These are phyloP conservation scores for Plectrocnemia conspersa DNA, from an alignment of 1,140 invertebrate genomes.

Conservation along the genomic window DNA sequence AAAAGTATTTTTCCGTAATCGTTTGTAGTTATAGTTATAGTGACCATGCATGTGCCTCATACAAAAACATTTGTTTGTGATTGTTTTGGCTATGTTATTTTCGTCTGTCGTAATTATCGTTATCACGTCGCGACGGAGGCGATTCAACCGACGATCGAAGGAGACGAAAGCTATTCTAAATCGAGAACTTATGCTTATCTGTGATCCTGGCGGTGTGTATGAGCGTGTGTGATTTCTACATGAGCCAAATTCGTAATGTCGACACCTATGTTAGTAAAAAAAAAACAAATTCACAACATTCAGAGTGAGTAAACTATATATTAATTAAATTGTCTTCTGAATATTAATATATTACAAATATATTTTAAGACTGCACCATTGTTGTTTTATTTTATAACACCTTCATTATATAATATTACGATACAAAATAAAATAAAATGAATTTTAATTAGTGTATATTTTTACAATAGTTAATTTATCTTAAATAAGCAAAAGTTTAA, in stretches of 20 bases:
- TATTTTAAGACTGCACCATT: conserved; percentile 32
- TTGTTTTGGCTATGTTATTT: not conserved
- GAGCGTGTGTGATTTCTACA: conserved; percentile 14
- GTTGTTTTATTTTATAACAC: conserved; percentile 29
- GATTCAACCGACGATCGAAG: not conserved
- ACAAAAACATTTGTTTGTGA: conserved; percentile 18
- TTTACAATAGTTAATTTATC: too few species aligned
- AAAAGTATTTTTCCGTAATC: too few species aligned
- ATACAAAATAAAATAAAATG: not conserved
- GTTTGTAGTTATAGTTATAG: conserved; percentile 18
- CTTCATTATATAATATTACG: too few species aligned
- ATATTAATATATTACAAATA: conserved; percentile 27
- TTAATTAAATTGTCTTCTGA: conserved; percentile 27
- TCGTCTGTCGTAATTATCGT: not conserved
- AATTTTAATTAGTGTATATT: too few species aligned
- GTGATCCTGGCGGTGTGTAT: conserved; percentile 32
- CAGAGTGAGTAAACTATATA: conserved; percentile 27
- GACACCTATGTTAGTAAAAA: conserved; percentile 16
- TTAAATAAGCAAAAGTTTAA: too few species aligned
- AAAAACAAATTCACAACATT: conserved; percentile 25
- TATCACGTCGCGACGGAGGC: not conserved
- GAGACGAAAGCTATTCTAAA: conserved; percentile 16
- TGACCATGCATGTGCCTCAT: conserved; percentile 35
- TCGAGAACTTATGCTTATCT: conserved; percentile 28
- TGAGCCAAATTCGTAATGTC: conserved; percentile 6